These are phyloP conservation scores for Limnephilus lunatus DNA, from an alignment of 2,888 invertebrate genomes.

Conservation along the genomic window DNA sequence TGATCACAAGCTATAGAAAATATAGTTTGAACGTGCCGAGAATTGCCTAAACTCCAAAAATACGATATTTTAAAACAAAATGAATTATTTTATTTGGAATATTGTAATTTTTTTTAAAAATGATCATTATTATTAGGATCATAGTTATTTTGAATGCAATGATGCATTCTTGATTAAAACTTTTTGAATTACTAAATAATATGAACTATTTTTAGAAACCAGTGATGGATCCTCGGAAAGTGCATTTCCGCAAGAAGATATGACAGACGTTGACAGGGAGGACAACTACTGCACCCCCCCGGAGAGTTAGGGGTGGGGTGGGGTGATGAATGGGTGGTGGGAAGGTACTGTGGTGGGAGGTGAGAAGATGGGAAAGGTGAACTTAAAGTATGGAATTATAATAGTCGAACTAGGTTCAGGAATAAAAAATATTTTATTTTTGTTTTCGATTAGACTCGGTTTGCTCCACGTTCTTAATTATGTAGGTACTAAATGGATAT, in stretches of 20 bases:
- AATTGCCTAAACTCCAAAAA: no score
- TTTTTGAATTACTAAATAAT: neutral
- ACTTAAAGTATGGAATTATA: neutral
- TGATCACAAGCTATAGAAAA: no score
- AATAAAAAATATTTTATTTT: neutral
- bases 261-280: slow-evolving; percentile 63
- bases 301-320: neutral
- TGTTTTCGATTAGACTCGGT: neutral
- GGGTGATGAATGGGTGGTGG: neutral
- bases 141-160: neutral
- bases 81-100: no score
- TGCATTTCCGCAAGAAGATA: slow-evolving; percentile 55
- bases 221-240: slow-evolving; percentile 47
- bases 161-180: neutral
- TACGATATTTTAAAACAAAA: no score
- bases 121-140: no score
- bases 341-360: slow-evolving; percentile 6
- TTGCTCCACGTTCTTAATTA: neutral
- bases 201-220: neutral
- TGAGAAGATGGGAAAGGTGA: neutral
- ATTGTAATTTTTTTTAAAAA: no score
- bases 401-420: neutral
- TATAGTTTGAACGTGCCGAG: no score
- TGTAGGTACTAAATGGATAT: neutral
- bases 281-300: slow-evolving; percentile 18